Base-by-base conservation (phyloP, 2,888 invertebrate genomes). In the Melanostoma scalare region DNA sequence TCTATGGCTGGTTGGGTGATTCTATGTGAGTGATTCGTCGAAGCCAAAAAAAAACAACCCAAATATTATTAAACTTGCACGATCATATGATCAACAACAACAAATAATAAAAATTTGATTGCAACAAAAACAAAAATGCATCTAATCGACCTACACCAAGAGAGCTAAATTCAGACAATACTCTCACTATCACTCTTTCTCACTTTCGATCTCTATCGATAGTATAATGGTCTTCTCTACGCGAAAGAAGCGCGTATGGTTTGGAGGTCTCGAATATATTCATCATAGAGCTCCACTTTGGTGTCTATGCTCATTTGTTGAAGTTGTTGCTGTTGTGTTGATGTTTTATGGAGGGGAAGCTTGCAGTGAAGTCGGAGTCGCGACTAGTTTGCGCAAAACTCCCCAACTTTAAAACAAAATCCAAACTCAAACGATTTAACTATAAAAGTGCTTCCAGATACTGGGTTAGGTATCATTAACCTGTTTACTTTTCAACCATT, bases 391-490 rank as follows among this genome's bases (percentile, higher is more conserved):
- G 84, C 84, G 84, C 79, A 84, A 84, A 84, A 79, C 74, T 84
- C 84, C 84, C 79, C 84, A 84, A 84, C 84, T 79, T 79, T 58
- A 60, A 48, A 58, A 58, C 55, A 75, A 84, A 50, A 84, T 79
- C 74, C 71, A 79, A 84, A 75, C 84, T 55, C 84, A 85, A 85
- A 87, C 86, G 86, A 74, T 86, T 87, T 86, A 87, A 88, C 89
- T 90, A 91, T 91, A 91, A 90, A 91, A 91, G 89, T 89, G 88
- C 87, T 88, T 87, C 86, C 87, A 87, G 86, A 86, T 87, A 87
- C 87, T 88, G 87, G 87, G 89, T 88, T 88, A 88, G 87, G 87
- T 89, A 91, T 91, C 91, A 91, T 90, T 91, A 89, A 91, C 88
- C 89, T 89, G 91, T 91, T 91, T 89, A 90, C 91, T 89, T 89